Conservation (phyloP, 2,113 vertebrate species). For the Grammomys surdaster region DNA sequence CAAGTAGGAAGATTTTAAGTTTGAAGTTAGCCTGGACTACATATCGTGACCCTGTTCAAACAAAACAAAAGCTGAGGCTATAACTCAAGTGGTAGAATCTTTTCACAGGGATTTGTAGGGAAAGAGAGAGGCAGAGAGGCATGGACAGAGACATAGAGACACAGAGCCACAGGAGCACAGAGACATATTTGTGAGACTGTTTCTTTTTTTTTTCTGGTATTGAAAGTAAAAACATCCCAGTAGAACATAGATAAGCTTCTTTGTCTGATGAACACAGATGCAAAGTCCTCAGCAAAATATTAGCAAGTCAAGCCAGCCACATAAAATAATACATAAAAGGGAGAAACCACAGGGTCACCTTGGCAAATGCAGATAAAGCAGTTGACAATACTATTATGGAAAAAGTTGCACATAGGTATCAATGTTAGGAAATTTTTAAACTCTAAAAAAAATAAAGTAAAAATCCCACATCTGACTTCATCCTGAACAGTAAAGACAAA, state of each 20-base stretch:
- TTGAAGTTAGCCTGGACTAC: background rate
- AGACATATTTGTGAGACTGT: background rate
- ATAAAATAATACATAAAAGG: background rate
- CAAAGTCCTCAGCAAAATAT: background rate
- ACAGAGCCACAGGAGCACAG: background rate
- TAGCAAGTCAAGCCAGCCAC: background rate
- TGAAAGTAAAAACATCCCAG: slow-evolving; percentile 2
- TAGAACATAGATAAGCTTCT: background rate
- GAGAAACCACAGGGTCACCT: background rate
- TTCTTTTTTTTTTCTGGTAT: background rate
- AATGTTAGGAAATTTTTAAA: background rate
- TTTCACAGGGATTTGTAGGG: background rate
- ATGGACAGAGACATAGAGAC: background rate
- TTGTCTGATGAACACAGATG: background rate
- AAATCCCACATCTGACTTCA: background rate
- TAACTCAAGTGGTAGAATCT: background rate
- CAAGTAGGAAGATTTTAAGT: background rate
- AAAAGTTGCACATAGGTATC: background rate
- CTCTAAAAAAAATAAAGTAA: background rate
- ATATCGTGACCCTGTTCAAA: background rate
- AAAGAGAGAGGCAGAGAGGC: background rate
- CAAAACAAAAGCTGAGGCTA: background rate
- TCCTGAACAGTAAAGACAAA: fast-evolving
- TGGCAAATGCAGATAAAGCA: background rate
- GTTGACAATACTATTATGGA: background rate